Evolutionary conservation across 2,113 vertebrate genomes (phyloP), one percentile per base, ranked within the genome.

Genomic region (Cygnus atratus): DNA sequence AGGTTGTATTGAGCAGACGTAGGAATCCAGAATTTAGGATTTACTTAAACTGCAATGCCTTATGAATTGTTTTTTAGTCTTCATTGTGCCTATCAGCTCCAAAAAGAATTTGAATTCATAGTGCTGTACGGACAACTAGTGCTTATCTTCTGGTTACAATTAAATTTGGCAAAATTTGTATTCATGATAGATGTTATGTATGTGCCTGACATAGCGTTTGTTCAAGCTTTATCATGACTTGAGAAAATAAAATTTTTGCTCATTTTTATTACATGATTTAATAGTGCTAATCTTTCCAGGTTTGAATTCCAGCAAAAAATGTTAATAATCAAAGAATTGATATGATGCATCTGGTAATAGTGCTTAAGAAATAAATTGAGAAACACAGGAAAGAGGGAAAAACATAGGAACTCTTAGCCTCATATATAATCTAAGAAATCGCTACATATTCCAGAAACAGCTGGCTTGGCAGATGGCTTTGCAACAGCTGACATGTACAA

Each of bases 381-480:
- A 79, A 88, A 76, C n/a, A 33, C 16, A 61, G 46, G 52, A 86
- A 88, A 79, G n/a, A 17, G 6, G 13, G 4, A 65, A 81, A 88
- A 35, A 55, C 17, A 13, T 11, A 58, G n/a, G 21, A 91, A 76
- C 37, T 68, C 93, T 66, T 54, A 84, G 41, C 82, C n/a, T 50
- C 58, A 82, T 70, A 50, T 50, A 72, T 73, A 44, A 44, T 85
- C 7, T 62, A 79, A 87, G 71, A 92, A 92, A 59, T 54, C 43
- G 25, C 81, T 94, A 24, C 43, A 5, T 79, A 57, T 79, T 93
- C 31, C 62, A 70, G 86, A 93, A 95, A 89, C 84, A 96, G 61
- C 90, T 96, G 92, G 39, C 33, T 92, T 87, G 77, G 66, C 86
- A 95, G 92, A 94, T 94, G 90, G 90, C 48, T 92, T 93, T 83